phyloP scores from a whole-genome alignment of 2,888 invertebrate species.

The Ennomos fuscantarius region DNA sequence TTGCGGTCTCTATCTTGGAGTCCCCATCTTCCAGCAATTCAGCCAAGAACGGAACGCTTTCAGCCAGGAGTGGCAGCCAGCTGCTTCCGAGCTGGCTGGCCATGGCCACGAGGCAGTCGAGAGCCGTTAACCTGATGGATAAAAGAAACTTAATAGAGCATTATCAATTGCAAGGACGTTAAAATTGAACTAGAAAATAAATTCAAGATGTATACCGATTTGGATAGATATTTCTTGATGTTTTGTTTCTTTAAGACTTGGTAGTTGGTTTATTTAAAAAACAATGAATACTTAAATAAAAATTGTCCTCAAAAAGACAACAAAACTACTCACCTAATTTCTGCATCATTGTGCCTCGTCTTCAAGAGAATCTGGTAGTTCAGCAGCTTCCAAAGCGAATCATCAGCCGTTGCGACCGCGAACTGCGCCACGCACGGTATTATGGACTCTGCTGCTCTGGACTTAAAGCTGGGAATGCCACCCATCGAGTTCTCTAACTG shows the following conservation, averaged over 20 bases:
- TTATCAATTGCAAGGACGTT: too few species aligned
- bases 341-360: slow-evolving; percentile 90
- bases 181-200: too few species aligned
- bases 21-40: slow-evolving; percentile 97
- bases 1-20: slow-evolving; percentile 91
- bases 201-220: too few species aligned
- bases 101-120: slow-evolving; percentile 90
- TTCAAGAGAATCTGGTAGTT: slow-evolving; percentile 96
- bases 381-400: slow-evolving; percentile 94
- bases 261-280: too few species aligned
- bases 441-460: slow-evolving; percentile 85
- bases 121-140: slow-evolving; percentile 85
- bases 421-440: slow-evolving; percentile 94
- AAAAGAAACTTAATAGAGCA: not conserved
- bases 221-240: too few species aligned
- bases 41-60: slow-evolving; percentile 97
- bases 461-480: slow-evolving; percentile 85
- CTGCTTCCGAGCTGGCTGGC: slow-evolving; percentile 94
- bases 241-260: too few species aligned
- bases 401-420: slow-evolving; percentile 92
- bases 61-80: slow-evolving; percentile 94
- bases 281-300: not conserved
- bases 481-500: slow-evolving; percentile 92
- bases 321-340: slow-evolving; percentile 82
- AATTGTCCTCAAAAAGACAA: not conserved